Conservation (phyloP, 2,797 vertebrate species). For the Semotilus atromaculatus region DNA sequence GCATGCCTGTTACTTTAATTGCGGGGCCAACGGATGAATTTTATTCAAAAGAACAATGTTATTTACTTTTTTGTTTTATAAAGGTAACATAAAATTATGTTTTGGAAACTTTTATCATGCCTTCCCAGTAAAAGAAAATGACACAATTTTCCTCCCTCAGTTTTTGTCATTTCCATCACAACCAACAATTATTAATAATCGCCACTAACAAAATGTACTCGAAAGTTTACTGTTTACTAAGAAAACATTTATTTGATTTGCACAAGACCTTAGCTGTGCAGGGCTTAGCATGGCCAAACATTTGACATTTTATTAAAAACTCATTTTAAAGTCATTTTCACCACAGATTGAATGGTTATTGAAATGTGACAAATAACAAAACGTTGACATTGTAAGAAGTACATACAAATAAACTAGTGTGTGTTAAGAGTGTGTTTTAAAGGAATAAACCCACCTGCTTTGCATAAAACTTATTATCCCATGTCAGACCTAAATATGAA, state of each 20-base stretch:
- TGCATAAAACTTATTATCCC: constrained; percentile 8
- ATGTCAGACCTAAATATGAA: background rate
- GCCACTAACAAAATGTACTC: background rate
- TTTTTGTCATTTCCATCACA: background rate
- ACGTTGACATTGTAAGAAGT: background rate
- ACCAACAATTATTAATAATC: background rate
- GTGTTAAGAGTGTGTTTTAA: background rate
- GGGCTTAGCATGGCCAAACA: too few species aligned
- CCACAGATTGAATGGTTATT: background rate
- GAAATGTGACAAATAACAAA: background rate
- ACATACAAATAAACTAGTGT: background rate
- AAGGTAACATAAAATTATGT: background rate
- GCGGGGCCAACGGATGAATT: background rate
- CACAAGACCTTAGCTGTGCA: background rate
- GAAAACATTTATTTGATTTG: background rate
- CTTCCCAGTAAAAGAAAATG: background rate
- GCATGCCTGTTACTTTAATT: background rate
- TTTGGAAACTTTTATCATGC: background rate
- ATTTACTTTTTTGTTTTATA: background rate
- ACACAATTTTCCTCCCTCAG: background rate
- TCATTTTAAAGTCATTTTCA: background rate
- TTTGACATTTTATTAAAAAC: too few species aligned
- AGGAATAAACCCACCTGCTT: background rate
- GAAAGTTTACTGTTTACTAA: background rate
- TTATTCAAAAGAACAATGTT: background rate